Percentiles rank a stretch among this genome's conserved stretches.
Evolutionary conservation across 2,888 invertebrate species (phyloP).

Genomic region (Vandiemenella viatica): DNA sequence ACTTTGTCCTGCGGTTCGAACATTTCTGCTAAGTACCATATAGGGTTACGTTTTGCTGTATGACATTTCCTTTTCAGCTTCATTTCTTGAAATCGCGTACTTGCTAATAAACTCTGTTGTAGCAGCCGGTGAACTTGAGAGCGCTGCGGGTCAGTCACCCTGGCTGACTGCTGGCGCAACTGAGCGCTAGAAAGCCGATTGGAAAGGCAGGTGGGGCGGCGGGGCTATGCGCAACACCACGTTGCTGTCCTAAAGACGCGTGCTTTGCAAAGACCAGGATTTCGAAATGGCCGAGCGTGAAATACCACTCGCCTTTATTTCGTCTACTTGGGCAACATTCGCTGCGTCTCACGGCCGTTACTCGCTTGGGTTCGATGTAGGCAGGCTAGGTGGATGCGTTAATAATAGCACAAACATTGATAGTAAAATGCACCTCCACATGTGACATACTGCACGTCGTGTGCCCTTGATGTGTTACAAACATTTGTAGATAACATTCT

Average conservation of each 20-base stretch:
- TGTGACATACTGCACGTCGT: too few relatives aligned
- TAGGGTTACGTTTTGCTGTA: too few relatives aligned
- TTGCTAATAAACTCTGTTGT: too few relatives aligned
- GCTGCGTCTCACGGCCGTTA: background rate
- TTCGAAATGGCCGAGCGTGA: constrained; percentile 11
- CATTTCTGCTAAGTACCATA: too few relatives aligned
- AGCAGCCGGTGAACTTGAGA: constrained; percentile 11
- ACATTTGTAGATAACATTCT: too few relatives aligned
- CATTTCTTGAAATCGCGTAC: too few relatives aligned
- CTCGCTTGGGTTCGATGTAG: background rate
- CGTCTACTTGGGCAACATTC: constrained; percentile 11
- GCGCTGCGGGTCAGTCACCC: constrained; percentile 11
- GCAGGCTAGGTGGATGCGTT: too few relatives aligned
- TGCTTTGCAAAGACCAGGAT: constrained; percentile 2
- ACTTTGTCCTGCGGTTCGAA: too few relatives aligned
- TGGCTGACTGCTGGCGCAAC: background rate
- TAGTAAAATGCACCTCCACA: too few relatives aligned
- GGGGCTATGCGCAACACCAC: background rate
- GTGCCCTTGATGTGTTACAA: too few relatives aligned
- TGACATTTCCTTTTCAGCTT: too few relatives aligned
- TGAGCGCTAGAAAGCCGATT: background rate
- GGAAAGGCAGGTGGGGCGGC: constrained; percentile 3
- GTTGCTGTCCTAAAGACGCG: constrained; percentile 1
- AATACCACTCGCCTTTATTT: constrained; percentile 13
- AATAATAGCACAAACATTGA: too few relatives aligned